Conservation (phyloP, 2,888 invertebrate genomes). For the Herminia tarsipennalis region DNA sequence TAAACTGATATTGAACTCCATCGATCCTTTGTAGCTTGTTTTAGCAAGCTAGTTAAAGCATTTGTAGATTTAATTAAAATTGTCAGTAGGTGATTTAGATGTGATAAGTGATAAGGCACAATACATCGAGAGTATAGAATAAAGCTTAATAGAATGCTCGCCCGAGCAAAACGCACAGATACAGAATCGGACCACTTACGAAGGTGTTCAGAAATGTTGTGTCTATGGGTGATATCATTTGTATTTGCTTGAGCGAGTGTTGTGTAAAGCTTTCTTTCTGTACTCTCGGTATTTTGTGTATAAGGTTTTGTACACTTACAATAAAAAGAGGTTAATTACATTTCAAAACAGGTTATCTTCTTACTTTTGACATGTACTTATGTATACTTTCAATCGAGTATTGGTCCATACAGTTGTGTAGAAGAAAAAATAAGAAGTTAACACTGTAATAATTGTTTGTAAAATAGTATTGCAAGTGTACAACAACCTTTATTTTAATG, state of each 20-base stretch:
- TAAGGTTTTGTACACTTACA: slow-evolving; percentile 29
- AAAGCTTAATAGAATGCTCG: no score
- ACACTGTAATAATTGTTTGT: no score
- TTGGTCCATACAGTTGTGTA: slow-evolving; percentile 4
- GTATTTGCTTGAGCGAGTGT: no score
- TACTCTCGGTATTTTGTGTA: no score
- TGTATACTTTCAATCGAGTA: slow-evolving; percentile 11
- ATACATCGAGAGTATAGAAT: no score
- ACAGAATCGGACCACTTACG: no score
- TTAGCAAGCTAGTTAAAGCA: slow-evolving; percentile 83
- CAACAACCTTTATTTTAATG: slow-evolving; percentile 34
- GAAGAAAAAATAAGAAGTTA: slow-evolving; percentile 4
- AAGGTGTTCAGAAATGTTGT: no score
- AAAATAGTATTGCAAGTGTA: slow-evolving; percentile 35
- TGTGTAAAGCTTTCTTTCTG: no score
- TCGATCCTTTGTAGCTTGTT: slow-evolving; percentile 72
- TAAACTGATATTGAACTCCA: slow-evolving; percentile 40
- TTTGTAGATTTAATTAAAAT: slow-evolving; percentile 77
- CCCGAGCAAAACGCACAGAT: no score
- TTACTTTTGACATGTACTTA: slow-evolving; percentile 14
- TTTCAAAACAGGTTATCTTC: neutral
- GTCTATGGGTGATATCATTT: no score
- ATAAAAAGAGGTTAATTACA: slow-evolving; percentile 5
- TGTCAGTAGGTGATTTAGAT: slow-evolving; percentile 69
- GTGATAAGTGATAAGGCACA: slow-evolving; percentile 34